Evolutionary conservation across 2,113 vertebrate genomes (phyloP), one percentile per base, ranked within the genome.

Genomic region (Plotosus lineatus): DNA sequence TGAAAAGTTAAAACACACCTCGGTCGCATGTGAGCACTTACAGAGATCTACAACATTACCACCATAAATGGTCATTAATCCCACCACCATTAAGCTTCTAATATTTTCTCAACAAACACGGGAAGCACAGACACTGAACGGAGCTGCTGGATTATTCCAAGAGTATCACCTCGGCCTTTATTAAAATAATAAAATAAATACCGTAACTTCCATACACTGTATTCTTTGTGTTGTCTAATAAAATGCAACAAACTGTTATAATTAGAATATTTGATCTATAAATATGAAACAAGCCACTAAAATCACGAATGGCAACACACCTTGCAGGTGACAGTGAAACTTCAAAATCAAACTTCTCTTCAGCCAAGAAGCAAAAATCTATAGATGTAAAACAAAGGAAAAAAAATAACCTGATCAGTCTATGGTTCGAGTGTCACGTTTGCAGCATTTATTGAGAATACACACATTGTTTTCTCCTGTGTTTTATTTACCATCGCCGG

Each of bases 271-370:
- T 6, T 74, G 14, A 7, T 10, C n/a, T 61, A 5, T 7, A 69
- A 46, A 53, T 73, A 46, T 33, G 46, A 12, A 68, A 53, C 42
- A n/a, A 71, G 60, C 36, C 50, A 72, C 55, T 6, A 63, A n/a
- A 65, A n/a, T 4, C 7, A 21, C 36, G 38, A 75, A 28, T n/a
- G 19, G 9, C 61, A 78, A 79, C 85, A 58, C 86, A 94, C 93
- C 93, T 93, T 66, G 83, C 89, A 79, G 92, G 91, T 42, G 93
- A 94, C 74, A 94, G 85, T 48, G 91, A 90, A 36, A 94, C 82
- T 36, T 94, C 92, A 77, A 94, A 94, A 85, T 94, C 93, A 85
- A 94, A 93, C 84, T 92, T 91, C 87, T 94, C 93, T 33, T 94
- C 93, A 5, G 84, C 58, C 81, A 94, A 83, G 21, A 86, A 88